phyloP scores from a whole-genome alignment of 2,113 vertebrate genomes.

The Corythaeola cristata region DNA sequence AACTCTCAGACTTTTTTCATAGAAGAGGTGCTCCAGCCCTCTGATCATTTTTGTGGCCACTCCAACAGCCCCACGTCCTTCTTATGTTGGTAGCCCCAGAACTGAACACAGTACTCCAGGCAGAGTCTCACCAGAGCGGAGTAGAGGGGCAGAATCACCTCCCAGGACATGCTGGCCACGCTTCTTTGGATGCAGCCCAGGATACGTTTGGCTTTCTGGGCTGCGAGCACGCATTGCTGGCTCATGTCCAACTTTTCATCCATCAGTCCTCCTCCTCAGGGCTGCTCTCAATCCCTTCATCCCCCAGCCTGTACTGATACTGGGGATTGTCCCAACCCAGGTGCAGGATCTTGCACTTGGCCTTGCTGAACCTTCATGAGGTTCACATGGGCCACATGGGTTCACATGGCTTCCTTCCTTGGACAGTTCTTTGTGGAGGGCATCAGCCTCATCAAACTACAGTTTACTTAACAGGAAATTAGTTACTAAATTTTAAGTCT shows the following conservation, averaged over 20 bases:
- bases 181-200: not conserved
- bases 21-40: not conserved
- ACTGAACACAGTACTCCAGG: not conserved
- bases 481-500: not conserved
- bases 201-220: accelerated
- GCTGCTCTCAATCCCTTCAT: not conserved
- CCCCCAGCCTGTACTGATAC: not conserved
- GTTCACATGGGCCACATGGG: not conserved
- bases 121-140: not conserved
- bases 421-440: not conserved
- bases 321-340: not conserved
- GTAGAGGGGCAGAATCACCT: not conserved
- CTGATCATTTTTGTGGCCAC: not conserved
- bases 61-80: not conserved
- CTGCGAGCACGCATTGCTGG: not conserved
- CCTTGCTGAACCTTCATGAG: not conserved
- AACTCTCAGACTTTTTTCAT: not conserved
- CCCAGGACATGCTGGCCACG: not conserved
- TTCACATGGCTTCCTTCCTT: not conserved
- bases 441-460: not conserved
- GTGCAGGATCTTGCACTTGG: not conserved
- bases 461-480: not conserved
- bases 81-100: not conserved
- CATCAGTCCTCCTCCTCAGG: not conserved
- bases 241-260: not conserved